Conservation (phyloP, 2,797 vertebrate species). For the Sebastes steindachneri region DNA sequence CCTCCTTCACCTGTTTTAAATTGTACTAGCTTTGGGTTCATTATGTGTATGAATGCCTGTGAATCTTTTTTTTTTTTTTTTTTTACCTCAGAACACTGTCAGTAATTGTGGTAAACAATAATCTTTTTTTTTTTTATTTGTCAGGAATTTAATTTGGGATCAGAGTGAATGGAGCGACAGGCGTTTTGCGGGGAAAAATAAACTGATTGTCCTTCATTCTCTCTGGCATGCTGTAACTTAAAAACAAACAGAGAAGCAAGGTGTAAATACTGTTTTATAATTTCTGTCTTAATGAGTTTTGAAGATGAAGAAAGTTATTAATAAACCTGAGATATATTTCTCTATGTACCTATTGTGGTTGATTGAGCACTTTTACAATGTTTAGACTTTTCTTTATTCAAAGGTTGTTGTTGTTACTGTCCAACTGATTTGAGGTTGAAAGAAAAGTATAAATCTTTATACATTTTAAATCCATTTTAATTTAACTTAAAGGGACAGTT, state of each 20-base stretch:
- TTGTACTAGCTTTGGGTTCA: conserved; percentile 38
- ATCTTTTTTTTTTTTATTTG: conserved; percentile 12
- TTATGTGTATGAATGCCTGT: neutral
- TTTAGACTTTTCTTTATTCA: neutral
- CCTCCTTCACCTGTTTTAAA: conserved; percentile 4
- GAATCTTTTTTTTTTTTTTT: conserved; percentile 9
- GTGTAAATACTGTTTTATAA: conserved; percentile 82
- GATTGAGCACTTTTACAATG: neutral
- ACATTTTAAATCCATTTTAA: neutral
- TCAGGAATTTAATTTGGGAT: conserved; percentile 52
- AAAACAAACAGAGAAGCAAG: conserved; percentile 44
- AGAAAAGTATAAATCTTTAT: neutral
- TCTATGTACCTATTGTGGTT: conserved; percentile 46
- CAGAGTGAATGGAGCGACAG: conserved; percentile 27
- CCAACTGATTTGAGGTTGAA: neutral
- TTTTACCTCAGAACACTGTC: conserved; percentile 69
- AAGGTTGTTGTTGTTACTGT: neutral
- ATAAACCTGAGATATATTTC: conserved; percentile 81
- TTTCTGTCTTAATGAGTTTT: conserved; percentile 78
- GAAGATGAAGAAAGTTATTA: conserved; percentile 74
- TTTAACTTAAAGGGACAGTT: neutral
- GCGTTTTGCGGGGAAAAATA: neutral
- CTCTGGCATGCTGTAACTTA: conserved; percentile 67
- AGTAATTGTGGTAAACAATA: conserved; percentile 48
- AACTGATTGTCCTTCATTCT: conserved; percentile 54